Base-by-base conservation (phyloP, 2,113 vertebrate genomes). In the Psilopogon haemacephalus region DNA sequence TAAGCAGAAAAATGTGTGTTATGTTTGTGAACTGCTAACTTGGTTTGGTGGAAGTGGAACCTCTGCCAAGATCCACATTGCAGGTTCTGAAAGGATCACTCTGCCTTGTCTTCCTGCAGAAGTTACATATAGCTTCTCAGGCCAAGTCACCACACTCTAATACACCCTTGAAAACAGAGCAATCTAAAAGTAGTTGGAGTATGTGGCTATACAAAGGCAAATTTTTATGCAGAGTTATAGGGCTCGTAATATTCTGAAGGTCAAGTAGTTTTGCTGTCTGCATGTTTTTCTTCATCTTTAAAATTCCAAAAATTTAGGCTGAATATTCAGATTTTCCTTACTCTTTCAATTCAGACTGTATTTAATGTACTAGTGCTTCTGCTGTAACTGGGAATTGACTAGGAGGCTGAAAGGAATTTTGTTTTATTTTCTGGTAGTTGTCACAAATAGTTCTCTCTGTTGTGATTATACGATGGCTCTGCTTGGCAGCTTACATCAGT, bases 211-310 rank as follows among this genome's bases (percentile, higher is more conserved):
- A 60, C 58, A 27, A 73, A 84, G 23, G 11, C 64, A 40, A 33
- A 37, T 3, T 86, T 92, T 58, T 30, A 48, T 73, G 50, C 58
- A 32, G 44, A 92, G 90, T 95, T 92, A 86, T 0, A 92, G 81
- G 67, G 73, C 67, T 82, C 75, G 76, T 60, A 64, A 59, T 92
- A 79, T 62, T 94, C 72, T 54, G 89, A 76, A 90, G 73, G 83
- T 90, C 80, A 54, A 89, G 63, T 37, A 84, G 30, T 72, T 94
- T 94, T 94, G 63, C 73, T 87, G 64, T 77, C 83, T 86, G 60
- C 24, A 73, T 13, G 73, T 76, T 59, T 77, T 72, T 65, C 28
- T 81, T 44, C 80, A n/a, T 69, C 67, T 90, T 67, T 84, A 50
- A 78, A 94, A 93, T 35, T 78, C 62, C 32, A 79, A 89, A 89